Evolutionary conservation across 2,113 vertebrate species (phyloP).

Genomic region (Genyomyrus donnyi): DNA sequence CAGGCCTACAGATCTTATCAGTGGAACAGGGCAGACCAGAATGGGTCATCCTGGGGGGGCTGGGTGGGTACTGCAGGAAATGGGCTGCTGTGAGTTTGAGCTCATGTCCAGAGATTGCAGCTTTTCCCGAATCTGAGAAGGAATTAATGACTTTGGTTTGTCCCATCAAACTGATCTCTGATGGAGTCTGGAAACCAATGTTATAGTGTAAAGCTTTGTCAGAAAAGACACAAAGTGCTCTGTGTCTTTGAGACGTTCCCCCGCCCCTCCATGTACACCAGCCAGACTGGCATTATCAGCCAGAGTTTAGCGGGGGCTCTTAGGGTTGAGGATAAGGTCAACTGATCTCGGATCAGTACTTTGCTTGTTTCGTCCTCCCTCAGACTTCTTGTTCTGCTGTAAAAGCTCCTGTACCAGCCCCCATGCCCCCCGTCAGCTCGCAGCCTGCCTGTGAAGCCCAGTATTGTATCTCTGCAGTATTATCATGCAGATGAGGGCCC

Average conservation of each 20-base stretch:
- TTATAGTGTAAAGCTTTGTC: background rate
- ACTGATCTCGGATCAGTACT: background rate
- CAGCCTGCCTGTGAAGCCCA: conserved; percentile 45
- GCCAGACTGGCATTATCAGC: background rate
- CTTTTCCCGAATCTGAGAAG: background rate
- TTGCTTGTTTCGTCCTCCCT: background rate
- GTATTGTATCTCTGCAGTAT: conserved; percentile 63
- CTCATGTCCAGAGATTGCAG: background rate
- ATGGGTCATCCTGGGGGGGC: background rate
- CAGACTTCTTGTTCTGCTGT: conserved; percentile 38
- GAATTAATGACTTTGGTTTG: background rate
- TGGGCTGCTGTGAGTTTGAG: background rate
- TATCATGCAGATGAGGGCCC: conserved; percentile 65
- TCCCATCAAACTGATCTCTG: background rate
- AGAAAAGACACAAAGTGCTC: background rate
- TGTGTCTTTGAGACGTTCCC: background rate
- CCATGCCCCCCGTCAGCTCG: background rate
- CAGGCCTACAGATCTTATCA: conserved; percentile 13
- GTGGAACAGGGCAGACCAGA: background rate
- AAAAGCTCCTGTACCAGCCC: conserved; percentile 34
- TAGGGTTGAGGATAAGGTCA: background rate
- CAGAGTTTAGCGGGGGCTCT: background rate
- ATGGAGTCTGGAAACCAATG: background rate
- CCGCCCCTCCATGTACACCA: background rate
- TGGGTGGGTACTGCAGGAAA: conserved; percentile 12